Percentiles rank a stretch among this genome's conserved stretches.
Conservation (phyloP, 1,140 invertebrate species). For the Drosophila jambulina region DNA sequence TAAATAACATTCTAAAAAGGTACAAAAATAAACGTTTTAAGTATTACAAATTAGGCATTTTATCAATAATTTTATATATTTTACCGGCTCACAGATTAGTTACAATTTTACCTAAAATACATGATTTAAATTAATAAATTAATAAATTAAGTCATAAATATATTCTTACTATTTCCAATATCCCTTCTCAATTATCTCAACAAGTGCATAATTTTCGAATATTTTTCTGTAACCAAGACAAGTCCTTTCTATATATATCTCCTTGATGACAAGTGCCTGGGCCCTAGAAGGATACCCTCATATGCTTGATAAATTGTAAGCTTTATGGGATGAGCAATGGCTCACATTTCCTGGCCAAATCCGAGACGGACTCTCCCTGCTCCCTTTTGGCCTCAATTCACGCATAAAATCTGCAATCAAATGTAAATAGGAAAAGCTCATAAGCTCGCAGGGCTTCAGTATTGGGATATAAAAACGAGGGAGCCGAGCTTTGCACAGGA, state of each 20-base stretch:
- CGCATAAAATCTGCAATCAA: slow-evolving; percentile 75
- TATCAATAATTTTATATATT: too few relatives aligned
- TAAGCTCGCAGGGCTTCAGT: slow-evolving; percentile 54
- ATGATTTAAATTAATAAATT: too few relatives aligned
- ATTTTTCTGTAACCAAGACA: background rate
- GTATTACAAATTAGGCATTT: too few relatives aligned
- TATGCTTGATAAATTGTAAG: slow-evolving; percentile 41
- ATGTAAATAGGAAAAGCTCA: slow-evolving; percentile 75
- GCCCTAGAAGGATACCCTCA: slow-evolving; percentile 9
- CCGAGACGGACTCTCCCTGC: slow-evolving; percentile 9
- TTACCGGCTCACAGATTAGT: too few relatives aligned
- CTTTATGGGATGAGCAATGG: slow-evolving; percentile 44
- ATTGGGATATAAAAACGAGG: slow-evolving; percentile 49
- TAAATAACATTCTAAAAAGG: too few relatives aligned
- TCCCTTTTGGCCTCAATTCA: slow-evolving; percentile 38
- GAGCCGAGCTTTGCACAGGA: slow-evolving; percentile 54
- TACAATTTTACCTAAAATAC: too few relatives aligned
- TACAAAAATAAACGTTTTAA: too few relatives aligned
- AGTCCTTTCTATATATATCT: background rate
- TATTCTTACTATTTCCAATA: background rate
- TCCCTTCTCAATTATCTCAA: background rate
- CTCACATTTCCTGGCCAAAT: slow-evolving; percentile 40
- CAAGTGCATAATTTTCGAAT: background rate
- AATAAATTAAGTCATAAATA: background rate
- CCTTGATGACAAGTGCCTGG: slow-evolving; percentile 16